Percentiles rank a stretch among this genome's conserved stretches.
phyloP scores from a whole-genome alignment of 2,113 vertebrate genomes.

The Tupaia tana region DNA sequence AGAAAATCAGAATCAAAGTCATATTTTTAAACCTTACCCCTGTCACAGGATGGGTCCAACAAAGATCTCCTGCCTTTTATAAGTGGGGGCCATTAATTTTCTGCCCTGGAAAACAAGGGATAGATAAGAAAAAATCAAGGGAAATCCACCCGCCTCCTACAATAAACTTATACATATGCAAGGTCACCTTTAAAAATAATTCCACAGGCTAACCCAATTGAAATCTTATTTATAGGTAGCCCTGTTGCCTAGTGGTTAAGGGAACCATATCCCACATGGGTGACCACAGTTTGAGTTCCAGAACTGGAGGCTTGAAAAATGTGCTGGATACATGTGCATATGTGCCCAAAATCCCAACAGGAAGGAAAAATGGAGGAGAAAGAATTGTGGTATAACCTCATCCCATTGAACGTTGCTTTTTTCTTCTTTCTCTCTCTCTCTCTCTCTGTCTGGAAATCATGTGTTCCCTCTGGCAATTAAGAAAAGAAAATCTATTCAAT shows the following conservation, averaged over 20 bases:
- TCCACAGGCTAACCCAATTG: not conserved
- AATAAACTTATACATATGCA: not conserved
- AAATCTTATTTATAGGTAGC: not conserved
- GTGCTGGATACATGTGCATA: no score
- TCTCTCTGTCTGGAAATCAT: no score
- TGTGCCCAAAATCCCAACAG: no score
- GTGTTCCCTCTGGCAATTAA: no score
- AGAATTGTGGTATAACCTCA: no score
- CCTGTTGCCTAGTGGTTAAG: no score
- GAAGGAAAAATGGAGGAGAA: no score
- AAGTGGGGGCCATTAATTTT: not conserved
- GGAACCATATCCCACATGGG: no score
- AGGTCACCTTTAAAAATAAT: constrained; percentile 44
- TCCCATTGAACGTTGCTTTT: no score
- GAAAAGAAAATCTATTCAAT: not conserved
- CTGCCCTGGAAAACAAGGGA: not conserved
- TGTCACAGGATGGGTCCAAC: not conserved
- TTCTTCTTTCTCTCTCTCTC: no score
- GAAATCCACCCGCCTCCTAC: not conserved
- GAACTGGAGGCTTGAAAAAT: no score
- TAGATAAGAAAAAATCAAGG: not conserved
- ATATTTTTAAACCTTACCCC: not conserved
- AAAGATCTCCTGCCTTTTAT: not conserved
- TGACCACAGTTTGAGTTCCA: no score
- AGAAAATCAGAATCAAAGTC: not conserved